Evolutionary conservation across 2,888 invertebrate species (phyloP).

Genomic region (Chloroclysta siterata): DNA sequence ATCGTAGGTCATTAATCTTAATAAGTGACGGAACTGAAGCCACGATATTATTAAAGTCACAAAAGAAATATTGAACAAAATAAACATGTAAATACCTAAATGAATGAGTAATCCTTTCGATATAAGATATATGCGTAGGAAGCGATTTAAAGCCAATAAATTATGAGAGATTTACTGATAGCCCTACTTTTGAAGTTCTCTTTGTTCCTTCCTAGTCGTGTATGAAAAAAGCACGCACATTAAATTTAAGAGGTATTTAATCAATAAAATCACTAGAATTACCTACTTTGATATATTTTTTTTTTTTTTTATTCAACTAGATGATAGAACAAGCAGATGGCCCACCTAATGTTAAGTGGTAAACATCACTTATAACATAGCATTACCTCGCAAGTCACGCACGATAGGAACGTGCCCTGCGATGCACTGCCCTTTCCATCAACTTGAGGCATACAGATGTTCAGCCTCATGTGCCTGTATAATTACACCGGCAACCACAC

Average conservation of each 20-base stretch:
- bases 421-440: no score
- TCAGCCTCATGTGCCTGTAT: no score
- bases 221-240: not conserved
- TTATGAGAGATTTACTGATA: constrained; percentile 45
- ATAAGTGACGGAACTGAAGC: constrained; percentile 26
- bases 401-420: no score
- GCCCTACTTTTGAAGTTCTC: constrained; percentile 41
- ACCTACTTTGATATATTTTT: no score
- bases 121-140: constrained; percentile 42
- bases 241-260: not conserved
- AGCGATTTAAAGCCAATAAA: constrained; percentile 47
- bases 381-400: no score
- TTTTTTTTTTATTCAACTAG: no score
- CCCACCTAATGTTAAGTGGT: no score
- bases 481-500: no score
- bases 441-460: no score
- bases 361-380: no score
- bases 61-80: constrained; percentile 30
- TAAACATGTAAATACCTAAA: constrained; percentile 36
- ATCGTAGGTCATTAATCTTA: constrained; percentile 23
- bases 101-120: constrained; percentile 40
- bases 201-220: constrained; percentile 41
- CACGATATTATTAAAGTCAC: constrained; percentile 20
- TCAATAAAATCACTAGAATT: not conserved
- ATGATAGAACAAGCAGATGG: no score